Conservation (phyloP, 2,888 invertebrate species). For the Pediacus dermestoides region DNA sequence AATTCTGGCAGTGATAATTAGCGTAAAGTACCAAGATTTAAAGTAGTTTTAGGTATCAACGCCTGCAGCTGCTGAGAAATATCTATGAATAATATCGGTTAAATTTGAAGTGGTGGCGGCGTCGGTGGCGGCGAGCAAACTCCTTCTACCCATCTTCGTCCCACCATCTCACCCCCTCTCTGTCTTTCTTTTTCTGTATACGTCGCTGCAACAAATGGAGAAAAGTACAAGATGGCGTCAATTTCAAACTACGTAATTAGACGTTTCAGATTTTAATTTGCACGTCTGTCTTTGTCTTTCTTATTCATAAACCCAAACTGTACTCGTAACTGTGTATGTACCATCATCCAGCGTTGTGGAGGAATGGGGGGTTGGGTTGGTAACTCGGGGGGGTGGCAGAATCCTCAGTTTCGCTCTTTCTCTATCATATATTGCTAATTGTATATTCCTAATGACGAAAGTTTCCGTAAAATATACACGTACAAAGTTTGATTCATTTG, state of each 20-base stretch:
- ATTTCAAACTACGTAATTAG: slow-evolving; percentile 43
- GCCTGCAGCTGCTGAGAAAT: slow-evolving; percentile 1
- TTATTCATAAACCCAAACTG: slow-evolving; percentile 31
- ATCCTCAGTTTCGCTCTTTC: slow-evolving; percentile 33
- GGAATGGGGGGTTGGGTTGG: too few species aligned
- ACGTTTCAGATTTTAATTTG: slow-evolving; percentile 45
- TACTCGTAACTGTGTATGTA: too few species aligned
- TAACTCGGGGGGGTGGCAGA: too few species aligned
- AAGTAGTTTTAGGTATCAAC: slow-evolving; percentile 4
- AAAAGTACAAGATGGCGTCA: slow-evolving; percentile 43
- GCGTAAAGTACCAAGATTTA: slow-evolving; percentile 1
- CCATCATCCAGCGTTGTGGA: too few species aligned
- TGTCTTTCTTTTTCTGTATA: too few species aligned
- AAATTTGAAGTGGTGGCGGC: too few species aligned
- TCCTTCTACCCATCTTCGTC: too few species aligned
- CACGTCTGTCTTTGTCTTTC: slow-evolving; percentile 38
- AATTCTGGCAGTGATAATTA: slow-evolving; percentile 2
- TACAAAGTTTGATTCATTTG: slow-evolving; percentile 43
- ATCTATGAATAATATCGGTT: slow-evolving; percentile 6
- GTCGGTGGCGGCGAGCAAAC: too few species aligned
- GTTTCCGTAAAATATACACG: slow-evolving; percentile 41
- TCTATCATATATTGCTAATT: slow-evolving; percentile 32
- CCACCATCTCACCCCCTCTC: too few species aligned
- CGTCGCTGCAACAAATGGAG: slow-evolving; percentile 34
- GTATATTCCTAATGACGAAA: slow-evolving; percentile 40